Evolutionary conservation across 1,140 invertebrate species (phyloP).

Genomic region (Bombus huntii): DNA sequence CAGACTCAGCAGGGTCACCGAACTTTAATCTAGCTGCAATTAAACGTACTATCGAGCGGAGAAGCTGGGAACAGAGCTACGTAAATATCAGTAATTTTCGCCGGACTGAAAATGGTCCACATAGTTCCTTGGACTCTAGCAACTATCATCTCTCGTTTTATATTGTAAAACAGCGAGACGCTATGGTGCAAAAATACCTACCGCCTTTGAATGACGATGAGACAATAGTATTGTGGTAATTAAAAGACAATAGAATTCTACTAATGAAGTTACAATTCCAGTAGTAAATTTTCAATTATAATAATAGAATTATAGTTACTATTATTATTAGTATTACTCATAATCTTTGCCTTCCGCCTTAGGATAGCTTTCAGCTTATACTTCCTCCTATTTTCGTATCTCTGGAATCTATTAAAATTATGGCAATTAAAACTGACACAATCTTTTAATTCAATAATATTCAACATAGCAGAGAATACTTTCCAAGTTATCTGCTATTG

Average conservation of each 20-base stretch:
- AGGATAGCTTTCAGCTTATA: too few relatives aligned
- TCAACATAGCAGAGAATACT: too few relatives aligned
- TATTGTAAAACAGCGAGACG: background rate
- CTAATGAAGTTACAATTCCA: background rate
- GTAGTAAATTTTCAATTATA: background rate
- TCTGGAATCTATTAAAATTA: too few relatives aligned
- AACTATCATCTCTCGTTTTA: background rate
- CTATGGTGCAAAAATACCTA: background rate
- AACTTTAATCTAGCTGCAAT: conserved; percentile 4
- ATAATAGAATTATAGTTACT: background rate
- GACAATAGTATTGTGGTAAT: background rate
- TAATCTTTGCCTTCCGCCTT: too few relatives aligned
- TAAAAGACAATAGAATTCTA: background rate
- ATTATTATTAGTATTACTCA: too few relatives aligned
- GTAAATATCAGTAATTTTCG: background rate
- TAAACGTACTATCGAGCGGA: background rate
- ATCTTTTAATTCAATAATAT: too few relatives aligned
- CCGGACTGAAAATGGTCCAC: background rate
- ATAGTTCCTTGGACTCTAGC: background rate
- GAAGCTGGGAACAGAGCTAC: too few relatives aligned
- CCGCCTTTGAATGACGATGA: too few relatives aligned
- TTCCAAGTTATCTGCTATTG: too few relatives aligned
- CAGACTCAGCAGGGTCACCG: background rate
- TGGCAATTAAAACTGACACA: too few relatives aligned
- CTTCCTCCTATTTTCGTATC: too few relatives aligned